Evolutionary conservation across 2,797 vertebrate species (phyloP).

Genomic region (Iguana delicatissima): DNA sequence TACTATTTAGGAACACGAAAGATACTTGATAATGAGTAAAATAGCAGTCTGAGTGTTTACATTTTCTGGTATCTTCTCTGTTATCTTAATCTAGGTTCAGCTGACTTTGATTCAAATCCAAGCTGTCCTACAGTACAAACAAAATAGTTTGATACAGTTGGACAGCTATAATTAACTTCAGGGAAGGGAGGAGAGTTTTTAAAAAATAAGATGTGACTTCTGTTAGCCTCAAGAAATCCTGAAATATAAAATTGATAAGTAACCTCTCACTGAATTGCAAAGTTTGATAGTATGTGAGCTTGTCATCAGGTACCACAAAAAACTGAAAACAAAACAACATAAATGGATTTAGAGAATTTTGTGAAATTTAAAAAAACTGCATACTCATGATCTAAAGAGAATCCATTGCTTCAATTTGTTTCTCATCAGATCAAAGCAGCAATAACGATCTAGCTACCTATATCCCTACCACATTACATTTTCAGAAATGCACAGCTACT

Average conservation of each 20-base stretch:
- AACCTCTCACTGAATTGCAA: background rate
- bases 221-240: constrained; percentile 50
- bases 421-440: constrained; percentile 3
- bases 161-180: background rate
- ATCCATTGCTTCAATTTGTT: background rate
- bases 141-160: background rate
- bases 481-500: background rate
- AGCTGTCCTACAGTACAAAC: background rate
- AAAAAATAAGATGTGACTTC: constrained; percentile 10
- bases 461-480: background rate
- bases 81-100: constrained; percentile 12
- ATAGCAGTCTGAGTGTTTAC: constrained; percentile 34
- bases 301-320: background rate
- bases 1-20: constrained; percentile 36
- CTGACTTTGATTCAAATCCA: constrained; percentile 35
- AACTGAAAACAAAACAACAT: background rate
- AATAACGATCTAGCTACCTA: background rate
- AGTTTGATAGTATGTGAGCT: background rate
- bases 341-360: background rate
- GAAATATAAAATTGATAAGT: background rate
- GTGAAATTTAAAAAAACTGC: background rate
- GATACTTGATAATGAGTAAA: constrained; percentile 45
- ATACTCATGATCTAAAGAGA: background rate
- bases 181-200: background rate
- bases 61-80: constrained; percentile 25